A percentile compares a stretch with the other conserved stretches of the same genome.
phyloP scores from a whole-genome alignment of 2,113 vertebrate species.

The Prietella phreatophila region DNA sequence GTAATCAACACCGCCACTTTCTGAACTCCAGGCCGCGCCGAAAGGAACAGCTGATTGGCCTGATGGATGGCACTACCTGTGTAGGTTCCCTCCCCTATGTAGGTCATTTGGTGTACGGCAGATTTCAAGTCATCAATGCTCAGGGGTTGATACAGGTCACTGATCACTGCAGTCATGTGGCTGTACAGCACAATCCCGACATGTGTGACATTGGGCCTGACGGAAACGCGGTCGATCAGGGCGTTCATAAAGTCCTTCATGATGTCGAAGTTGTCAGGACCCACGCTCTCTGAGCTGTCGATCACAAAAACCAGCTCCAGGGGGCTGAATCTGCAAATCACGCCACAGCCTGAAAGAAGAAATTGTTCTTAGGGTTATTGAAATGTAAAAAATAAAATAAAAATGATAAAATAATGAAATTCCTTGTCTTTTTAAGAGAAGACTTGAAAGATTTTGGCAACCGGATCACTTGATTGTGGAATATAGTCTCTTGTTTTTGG shows the following conservation, averaged over 20 bases:
- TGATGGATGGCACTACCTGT: slow-evolving; percentile 77
- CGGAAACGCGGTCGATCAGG: slow-evolving; percentile 70
- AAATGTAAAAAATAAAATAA: not conserved
- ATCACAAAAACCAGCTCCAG: slow-evolving; percentile 86
- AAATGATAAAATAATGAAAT: not conserved
- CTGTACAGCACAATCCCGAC: slow-evolving; percentile 84
- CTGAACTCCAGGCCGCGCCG: slow-evolving; percentile 65
- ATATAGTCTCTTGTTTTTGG: not conserved
- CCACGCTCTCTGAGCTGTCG: slow-evolving; percentile 88
- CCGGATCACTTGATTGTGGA: not conserved
- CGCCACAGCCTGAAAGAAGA: slow-evolving; percentile 75
- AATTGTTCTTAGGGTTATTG: not conserved
- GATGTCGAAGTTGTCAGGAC: slow-evolving; percentile 80
- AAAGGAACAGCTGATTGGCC: slow-evolving; percentile 70
- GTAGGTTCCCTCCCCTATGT: slow-evolving; percentile 82
- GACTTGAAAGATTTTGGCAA: not conserved
- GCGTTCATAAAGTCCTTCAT: slow-evolving; percentile 81
- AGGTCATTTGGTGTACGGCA: slow-evolving; percentile 76
- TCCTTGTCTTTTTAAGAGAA: not conserved
- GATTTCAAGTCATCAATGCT: slow-evolving; percentile 65
- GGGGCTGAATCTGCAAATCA: slow-evolving; percentile 75
- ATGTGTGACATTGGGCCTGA: slow-evolving; percentile 61
- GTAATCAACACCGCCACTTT: slow-evolving; percentile 82
- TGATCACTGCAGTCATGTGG: slow-evolving; percentile 70
- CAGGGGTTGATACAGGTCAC: slow-evolving; percentile 65